Conservation (phyloP, 2,113 vertebrate genomes). For the Accipiter cooperii region DNA sequence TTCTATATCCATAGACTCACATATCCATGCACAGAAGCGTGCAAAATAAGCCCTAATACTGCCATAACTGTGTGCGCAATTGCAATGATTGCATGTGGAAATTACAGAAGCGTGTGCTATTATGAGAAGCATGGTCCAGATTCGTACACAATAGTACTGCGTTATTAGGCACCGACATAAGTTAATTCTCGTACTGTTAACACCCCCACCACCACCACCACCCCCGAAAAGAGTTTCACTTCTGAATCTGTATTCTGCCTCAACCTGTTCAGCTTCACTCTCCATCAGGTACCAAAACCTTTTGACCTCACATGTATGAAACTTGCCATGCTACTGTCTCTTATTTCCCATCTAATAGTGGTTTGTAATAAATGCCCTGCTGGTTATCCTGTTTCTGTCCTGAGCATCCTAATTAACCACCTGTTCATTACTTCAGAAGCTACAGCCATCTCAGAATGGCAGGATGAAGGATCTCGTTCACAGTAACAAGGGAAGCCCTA, state of each 20-base stretch:
- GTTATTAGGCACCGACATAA: not conserved
- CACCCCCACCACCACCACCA: too few relatives aligned
- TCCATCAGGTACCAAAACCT: not conserved
- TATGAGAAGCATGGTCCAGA: not conserved
- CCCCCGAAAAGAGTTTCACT: not conserved
- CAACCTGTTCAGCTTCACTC: not conserved
- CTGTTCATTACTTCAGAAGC: not conserved
- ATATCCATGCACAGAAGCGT: not conserved
- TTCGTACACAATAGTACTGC: not conserved
- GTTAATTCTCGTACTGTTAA: not conserved
- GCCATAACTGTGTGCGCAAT: not conserved
- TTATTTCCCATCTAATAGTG: not conserved
- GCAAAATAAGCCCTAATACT: not conserved
- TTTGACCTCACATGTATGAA: not conserved
- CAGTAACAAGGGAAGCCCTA: not conserved
- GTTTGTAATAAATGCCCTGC: not conserved
- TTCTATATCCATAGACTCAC: not conserved
- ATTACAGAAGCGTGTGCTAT: not conserved
- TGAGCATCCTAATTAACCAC: not conserved
- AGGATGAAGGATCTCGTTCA: not conserved
- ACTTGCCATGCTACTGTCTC: not conserved
- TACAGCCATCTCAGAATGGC: not conserved
- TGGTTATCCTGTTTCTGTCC: not conserved
- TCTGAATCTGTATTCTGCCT: not conserved
- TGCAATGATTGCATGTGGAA: not conserved